Evolutionary conservation across 2,113 vertebrate genomes (phyloP).

Genomic region (Malaclemys terrapin): DNA sequence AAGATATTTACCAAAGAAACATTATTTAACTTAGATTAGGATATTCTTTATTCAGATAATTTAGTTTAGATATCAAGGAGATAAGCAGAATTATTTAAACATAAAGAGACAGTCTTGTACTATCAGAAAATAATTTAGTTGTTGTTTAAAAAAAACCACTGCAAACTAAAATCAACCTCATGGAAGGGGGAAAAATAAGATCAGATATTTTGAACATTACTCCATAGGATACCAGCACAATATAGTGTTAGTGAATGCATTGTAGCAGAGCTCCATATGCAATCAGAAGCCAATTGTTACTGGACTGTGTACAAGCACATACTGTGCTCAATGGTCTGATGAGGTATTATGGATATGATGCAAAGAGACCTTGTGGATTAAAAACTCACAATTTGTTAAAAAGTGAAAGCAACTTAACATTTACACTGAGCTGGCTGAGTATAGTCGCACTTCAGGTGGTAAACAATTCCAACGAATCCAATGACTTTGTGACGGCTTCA

Average conservation of each 20-base stretch:
- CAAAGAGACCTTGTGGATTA: slow-evolving; percentile 81
- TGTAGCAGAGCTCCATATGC: slow-evolving; percentile 81
- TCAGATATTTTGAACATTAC: slow-evolving; percentile 85
- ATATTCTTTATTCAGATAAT: slow-evolving; percentile 81
- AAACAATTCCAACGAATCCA: slow-evolving; percentile 28
- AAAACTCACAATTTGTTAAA: slow-evolving; percentile 81
- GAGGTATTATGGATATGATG: slow-evolving; percentile 87
- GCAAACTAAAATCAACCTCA: slow-evolving; percentile 80
- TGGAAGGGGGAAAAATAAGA: slow-evolving; percentile 80
- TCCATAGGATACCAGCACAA: slow-evolving; percentile 83
- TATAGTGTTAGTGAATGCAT: slow-evolving; percentile 79
- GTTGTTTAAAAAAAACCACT: slow-evolving; percentile 19
- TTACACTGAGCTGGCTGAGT: slow-evolving; percentile 68
- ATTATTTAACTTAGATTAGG: slow-evolving; percentile 79
- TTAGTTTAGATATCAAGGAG: slow-evolving; percentile 76
- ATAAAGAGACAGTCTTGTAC: slow-evolving; percentile 65
- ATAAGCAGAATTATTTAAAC: slow-evolving; percentile 77
- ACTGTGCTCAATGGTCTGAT: slow-evolving; percentile 97
- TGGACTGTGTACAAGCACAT: slow-evolving; percentile 85
- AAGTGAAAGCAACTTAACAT: slow-evolving; percentile 73
- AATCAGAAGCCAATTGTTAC: slow-evolving; percentile 89
- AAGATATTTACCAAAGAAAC: slow-evolving; percentile 71
- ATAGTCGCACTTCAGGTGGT: slow-evolving; percentile 36
- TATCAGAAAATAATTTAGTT: slow-evolving; percentile 69
- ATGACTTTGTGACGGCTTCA: slow-evolving; percentile 10